phyloP scores from a whole-genome alignment of 2,797 vertebrate species.

The Podargus strigoides region DNA sequence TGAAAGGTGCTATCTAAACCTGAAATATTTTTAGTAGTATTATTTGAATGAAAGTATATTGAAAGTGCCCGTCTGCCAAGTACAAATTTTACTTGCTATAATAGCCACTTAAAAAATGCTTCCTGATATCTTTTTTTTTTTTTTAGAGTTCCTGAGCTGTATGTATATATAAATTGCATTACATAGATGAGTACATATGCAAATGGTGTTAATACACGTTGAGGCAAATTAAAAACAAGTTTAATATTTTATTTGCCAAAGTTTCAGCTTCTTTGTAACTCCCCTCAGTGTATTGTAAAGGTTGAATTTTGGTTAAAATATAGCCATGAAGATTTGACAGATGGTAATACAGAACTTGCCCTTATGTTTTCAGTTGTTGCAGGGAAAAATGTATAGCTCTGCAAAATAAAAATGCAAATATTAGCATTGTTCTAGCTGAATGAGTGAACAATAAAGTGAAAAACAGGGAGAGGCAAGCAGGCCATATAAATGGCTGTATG shows the following conservation, averaged over 20 bases:
- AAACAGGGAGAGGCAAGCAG: not conserved
- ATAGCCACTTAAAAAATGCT: not conserved
- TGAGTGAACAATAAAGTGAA: not conserved
- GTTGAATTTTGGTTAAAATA: slow-evolving; percentile 10
- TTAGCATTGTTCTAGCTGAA: slow-evolving; percentile 3
- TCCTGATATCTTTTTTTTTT: not conserved
- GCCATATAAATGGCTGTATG: not conserved
- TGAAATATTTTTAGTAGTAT: not conserved
- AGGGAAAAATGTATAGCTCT: not conserved
- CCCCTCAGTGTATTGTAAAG: not conserved
- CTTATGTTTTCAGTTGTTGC: not conserved
- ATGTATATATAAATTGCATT: not conserved
- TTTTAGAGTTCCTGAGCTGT: not conserved
- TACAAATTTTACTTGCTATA: not conserved
- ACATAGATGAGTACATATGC: not conserved
- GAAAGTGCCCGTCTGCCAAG: slow-evolving; percentile 39
- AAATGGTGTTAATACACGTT: not conserved
- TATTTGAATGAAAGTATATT: not conserved
- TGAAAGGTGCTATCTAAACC: slow-evolving; percentile 51
- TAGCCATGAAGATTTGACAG: not conserved
- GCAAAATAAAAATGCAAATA: not conserved
- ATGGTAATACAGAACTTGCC: not conserved
- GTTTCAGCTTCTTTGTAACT: not conserved
- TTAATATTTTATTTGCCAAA: not conserved
- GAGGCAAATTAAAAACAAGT: slow-evolving; percentile 17